phyloP scores from a whole-genome alignment of 2,797 vertebrate species.

The Huso huso region DNA sequence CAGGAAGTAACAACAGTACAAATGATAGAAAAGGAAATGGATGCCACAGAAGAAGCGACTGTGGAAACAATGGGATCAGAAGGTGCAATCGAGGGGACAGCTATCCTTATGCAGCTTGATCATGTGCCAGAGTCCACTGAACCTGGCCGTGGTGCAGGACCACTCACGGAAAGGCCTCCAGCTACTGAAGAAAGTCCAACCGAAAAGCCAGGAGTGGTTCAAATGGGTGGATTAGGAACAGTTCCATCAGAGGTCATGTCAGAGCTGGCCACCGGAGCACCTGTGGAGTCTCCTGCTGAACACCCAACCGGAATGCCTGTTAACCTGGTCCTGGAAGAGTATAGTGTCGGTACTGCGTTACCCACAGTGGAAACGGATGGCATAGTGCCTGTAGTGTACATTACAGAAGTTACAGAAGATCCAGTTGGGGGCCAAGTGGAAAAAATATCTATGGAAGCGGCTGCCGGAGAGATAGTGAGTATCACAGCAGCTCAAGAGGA shows the following conservation, averaged over 20 bases:
- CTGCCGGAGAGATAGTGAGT: background rate
- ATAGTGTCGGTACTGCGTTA: background rate
- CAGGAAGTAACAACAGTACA: too few relatives aligned
- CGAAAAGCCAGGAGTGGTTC: background rate
- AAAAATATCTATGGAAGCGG: background rate
- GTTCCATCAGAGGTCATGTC: background rate
- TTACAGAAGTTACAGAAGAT: background rate
- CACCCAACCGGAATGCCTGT: background rate
- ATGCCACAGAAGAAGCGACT: too few relatives aligned
- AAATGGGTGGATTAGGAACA: background rate
- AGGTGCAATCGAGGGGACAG: too few relatives aligned
- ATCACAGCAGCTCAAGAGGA: background rate
- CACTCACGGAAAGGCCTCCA: background rate
- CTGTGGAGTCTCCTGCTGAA: background rate
- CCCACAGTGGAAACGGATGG: background rate
- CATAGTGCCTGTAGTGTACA: background rate
- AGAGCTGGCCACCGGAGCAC: background rate
- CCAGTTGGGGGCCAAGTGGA: background rate
- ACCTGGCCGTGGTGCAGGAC: background rate
- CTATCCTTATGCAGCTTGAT: too few relatives aligned
- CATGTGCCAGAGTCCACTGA: too few relatives aligned
- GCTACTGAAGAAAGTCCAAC: background rate
- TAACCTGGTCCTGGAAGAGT: background rate
- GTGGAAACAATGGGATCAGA: too few relatives aligned
- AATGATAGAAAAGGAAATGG: too few relatives aligned